Evolutionary conservation across 2,888 invertebrate genomes (phyloP), one percentile per base, ranked within the genome.

Genomic region (Gastrophysa polygoni): DNA sequence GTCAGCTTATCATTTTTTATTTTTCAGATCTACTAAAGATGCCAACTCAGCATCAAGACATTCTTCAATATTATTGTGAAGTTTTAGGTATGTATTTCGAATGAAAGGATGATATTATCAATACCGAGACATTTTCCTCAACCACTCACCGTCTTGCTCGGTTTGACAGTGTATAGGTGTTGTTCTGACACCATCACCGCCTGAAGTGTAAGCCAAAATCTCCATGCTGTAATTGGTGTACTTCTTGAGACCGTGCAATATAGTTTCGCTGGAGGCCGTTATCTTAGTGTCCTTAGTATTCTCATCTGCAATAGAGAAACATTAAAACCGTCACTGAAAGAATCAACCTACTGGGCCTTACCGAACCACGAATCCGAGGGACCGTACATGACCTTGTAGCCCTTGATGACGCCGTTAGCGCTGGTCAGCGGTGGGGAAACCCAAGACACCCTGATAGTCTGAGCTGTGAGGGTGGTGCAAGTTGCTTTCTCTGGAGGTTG

Each of bases 151-250:
- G 82, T 97, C 97, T 83, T 97, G 96, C 85, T 95, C 94, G 52
- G 97, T 97, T 83, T 92, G 92, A 80, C 96, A 95, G 81, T 94
- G 94, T 72, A 96, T 93, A 6, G 93, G 91, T 16, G 87, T 85
- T 71, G 92, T 91, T 71, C 94, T 89, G 48, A 95, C 95, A 66
- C 97, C 96, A 80, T 97, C 96, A 10, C 98, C 98, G 68, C 95
- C 96, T 59, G 95, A 91, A 6, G 97, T 97, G 75, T 91, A 96
- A 18, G 97, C 96, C 73, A 96, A 83, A 29, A 98, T 95, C 85
- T 96, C 95, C 89, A 98, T 94, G 61, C 95, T 96, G 82, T 97
- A 98, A 83, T 98, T 97, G 1, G 96, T 97, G 83, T 91, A 96
- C 81, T 96, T 96, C 81, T 94, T 93, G 57, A 98, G 85, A 56